Evolutionary conservation across 1,140 invertebrate species (phyloP).

Genomic region (Brachionus rotundiformis): DNA sequence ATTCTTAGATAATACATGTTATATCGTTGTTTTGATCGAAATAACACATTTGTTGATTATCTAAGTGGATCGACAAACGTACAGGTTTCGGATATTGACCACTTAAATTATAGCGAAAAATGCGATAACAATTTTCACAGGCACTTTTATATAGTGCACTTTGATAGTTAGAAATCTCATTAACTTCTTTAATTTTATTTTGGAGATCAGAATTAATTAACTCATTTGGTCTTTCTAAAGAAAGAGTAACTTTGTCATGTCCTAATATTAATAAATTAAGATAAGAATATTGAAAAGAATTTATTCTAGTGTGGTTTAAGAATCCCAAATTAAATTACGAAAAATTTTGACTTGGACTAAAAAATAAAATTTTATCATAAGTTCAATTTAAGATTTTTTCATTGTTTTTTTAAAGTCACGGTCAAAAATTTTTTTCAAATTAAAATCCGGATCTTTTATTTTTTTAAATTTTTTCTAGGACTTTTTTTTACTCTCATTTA

Average conservation of each 20-base stretch:
- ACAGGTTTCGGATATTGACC: constrained; percentile 44
- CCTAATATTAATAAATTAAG: constrained; percentile 32
- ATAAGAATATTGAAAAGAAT: constrained; percentile 50
- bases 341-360: constrained; percentile 49
- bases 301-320: neutral
- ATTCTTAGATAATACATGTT: neutral
- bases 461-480: constrained; percentile 51
- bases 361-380: constrained; percentile 51
- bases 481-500: neutral
- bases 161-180: constrained; percentile 54
- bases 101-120: constrained; percentile 46
- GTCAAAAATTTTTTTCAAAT: constrained; percentile 57
- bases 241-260: constrained; percentile 3
- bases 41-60: constrained; percentile 51
- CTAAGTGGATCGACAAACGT: constrained; percentile 51
- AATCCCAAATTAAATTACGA: neutral
- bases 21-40: neutral
- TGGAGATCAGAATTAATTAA: neutral
- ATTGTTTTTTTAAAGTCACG: constrained; percentile 60
- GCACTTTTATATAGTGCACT: constrained; percentile 52
- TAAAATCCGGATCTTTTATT: neutral
- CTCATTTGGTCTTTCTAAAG: neutral
- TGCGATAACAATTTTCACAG: constrained; percentile 22
- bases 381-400: constrained; percentile 51
- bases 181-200: constrained; percentile 17